Base-by-base conservation (phyloP, 2,888 invertebrate genomes). In the Adelphocoris suturalis region DNA sequence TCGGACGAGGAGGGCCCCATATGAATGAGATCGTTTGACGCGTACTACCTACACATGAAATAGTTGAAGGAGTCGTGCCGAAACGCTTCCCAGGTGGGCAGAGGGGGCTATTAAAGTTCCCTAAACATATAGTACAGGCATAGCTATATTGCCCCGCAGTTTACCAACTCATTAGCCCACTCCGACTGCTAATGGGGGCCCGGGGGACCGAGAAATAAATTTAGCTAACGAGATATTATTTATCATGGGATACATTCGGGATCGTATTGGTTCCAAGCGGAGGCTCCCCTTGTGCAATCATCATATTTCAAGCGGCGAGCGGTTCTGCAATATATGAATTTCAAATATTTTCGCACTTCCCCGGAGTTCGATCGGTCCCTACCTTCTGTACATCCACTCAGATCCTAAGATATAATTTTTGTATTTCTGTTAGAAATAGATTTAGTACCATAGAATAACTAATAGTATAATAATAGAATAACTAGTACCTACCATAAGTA, bases 201-300 rank as follows among this genome's bases (percentile, higher is more conserved):
- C 37, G 14, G 78, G 23, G 78, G 78, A 48, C 82, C 16, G 14
- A 55, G 82, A 82, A 82, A 55, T 82, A 82, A 82, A 82, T 82
- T 82, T 55, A 55, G 55, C 82, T 82, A 82, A 82, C 82, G 82
- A 82, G 82, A 82, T 82, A 82, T 82, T 82, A 82, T 82, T 82
- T 82, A 82, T 82, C 82, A 55, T 52, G 28, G 55, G 82, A 82
- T 48, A 82, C 52, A 82, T 82, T 55, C 82, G 82, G 46, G 46
- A n/a, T 78, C 47, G 46, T 78, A 78, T 78, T 78, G 78, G 47
- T n/a, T 19, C 68, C 68, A 23, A 68, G 78, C 78, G 47, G 78
- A 28, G 78, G 37, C 78, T 78, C 78, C 78, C 78, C 78, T 78
- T 78, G 37, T 46, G 37, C 47, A 78, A 46, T 78, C 78, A 78